Evolutionary conservation across 2,113 vertebrate genomes (phyloP), one percentile per base, ranked within the genome.

Genomic region (Gallinago undulata): DNA sequence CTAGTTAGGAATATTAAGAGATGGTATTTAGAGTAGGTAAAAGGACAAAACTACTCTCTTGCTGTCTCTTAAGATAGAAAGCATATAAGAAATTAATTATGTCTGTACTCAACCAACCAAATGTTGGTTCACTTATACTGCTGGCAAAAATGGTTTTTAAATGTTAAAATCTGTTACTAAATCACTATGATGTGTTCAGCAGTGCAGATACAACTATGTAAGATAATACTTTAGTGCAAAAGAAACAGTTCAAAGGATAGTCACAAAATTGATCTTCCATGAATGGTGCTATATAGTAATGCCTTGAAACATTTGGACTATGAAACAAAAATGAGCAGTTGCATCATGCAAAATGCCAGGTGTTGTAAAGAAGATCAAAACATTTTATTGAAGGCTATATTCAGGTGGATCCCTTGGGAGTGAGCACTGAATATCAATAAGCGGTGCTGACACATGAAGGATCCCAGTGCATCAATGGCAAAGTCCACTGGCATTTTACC

Each of bases 101-200:
- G 51, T 87, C 57, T 93, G 4, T 90, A 87, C 43, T 80, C 66
- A 30, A 56, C 51, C 74, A 95, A 89, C 45, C 39, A 83, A 94
- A 68, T 63, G 75, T 76, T 95, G 69, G 78, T 87, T 84, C 64
- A 37, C 19, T 87, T 94, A 57, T 10, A 86, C 31, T 74, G 59
- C 50, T 0, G 11, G 84, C 50, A 77, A 45, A 87, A 94, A 35
- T 67, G 33, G 31, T 91, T 91, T 96, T 87, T 82, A 85, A 93
- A 96, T 94, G 89, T 90, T 93, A 95, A 88, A 95, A 92, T 95
- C 87, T 91, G 66, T 96, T 96, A 53, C 39, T 89, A 85, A 79
- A 66, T 86, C 68, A 62, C 77, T 89, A 53, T 50, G 78, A 33
- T 43, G 24, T 74, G 25, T 81, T 64, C 50, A 62, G 37, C 28